Evolutionary conservation across 2,113 vertebrate species (phyloP).

Genomic region (Chlorodrepanis virens): DNA sequence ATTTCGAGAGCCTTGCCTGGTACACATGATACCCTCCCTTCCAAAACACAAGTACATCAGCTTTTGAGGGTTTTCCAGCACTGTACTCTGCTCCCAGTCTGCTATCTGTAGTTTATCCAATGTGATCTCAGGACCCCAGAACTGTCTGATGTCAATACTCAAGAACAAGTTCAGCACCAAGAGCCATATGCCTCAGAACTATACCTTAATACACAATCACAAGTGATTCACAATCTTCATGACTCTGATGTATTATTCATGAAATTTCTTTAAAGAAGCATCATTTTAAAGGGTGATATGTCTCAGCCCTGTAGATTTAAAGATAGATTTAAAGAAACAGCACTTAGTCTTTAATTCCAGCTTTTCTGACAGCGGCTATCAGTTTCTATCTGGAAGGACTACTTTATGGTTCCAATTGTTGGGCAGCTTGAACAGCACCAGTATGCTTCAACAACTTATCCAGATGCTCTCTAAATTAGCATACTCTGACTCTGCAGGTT

Average conservation of each 20-base stretch:
- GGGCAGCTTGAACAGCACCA: neutral
- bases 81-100: neutral
- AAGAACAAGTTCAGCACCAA: neutral
- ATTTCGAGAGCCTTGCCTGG: neutral
- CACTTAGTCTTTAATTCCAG: neutral
- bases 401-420: neutral
- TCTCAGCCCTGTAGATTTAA: neutral
- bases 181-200: neutral
- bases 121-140: neutral
- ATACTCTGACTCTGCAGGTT: conserved; percentile 51
- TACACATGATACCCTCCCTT: neutral
- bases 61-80: neutral
- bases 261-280: neutral
- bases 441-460: conserved; percentile 14
- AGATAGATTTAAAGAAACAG: neutral
- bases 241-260: neutral
- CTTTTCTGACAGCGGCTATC: neutral
- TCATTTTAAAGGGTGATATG: neutral
- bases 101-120: neutral
- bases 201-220: neutral
- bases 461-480: conserved; percentile 31
- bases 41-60: neutral
- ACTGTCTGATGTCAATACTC: neutral
- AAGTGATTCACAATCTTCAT: neutral
- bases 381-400: neutral